Evolutionary conservation across 2,888 invertebrate species (phyloP), one percentile per base, ranked within the genome.

Genomic region (Eudasyphora cyanicolor): DNA sequence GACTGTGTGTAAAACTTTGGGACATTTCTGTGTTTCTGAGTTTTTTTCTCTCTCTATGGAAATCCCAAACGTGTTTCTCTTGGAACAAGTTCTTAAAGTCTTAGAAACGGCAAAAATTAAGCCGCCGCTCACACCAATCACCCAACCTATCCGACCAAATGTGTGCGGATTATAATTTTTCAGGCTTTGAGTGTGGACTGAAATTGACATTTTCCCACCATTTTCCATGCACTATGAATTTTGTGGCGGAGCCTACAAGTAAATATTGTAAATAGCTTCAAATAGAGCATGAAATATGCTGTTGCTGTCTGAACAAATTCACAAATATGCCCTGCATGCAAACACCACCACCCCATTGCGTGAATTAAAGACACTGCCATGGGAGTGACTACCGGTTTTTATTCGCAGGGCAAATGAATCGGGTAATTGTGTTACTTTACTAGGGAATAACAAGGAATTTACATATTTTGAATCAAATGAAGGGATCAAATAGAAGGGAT

Each of bases 201-300:
- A 42, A 32, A 73, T 5, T 42, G 42, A 67, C 67, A 67, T 67
- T 57, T 82, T 83, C 83, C 83, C 83, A 83, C 83, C 69, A 71
- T 42, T 83, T 77, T 60, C 79, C 83, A 74, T 51, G 79, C 24
- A 51, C n/a, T 19, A 38, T 21, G 51, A 77, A 51, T 57, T 75
- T 8, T 42, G 12, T 45, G 45, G 49, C 45, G 81, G 45, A 57
- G n/a, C n/a, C n/a, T n/a, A n/a, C 71, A 38, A 38, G 14, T 21
- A 49, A 73, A 49, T 82, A 42, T 14, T 67, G 24, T 67, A 67
- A n/a, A 67, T 67, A 14, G 42, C 42, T 42, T 76, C 69, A 77
- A 82, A 77, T 77, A 77, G 82, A 82, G 82, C 82, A 74, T 82
- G 74, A 82, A 74, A 74, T 49, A 82, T 69, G 35, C 21, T 24